phyloP scores from a whole-genome alignment of 2,888 invertebrate genomes.

The Euzetes globulus region DNA sequence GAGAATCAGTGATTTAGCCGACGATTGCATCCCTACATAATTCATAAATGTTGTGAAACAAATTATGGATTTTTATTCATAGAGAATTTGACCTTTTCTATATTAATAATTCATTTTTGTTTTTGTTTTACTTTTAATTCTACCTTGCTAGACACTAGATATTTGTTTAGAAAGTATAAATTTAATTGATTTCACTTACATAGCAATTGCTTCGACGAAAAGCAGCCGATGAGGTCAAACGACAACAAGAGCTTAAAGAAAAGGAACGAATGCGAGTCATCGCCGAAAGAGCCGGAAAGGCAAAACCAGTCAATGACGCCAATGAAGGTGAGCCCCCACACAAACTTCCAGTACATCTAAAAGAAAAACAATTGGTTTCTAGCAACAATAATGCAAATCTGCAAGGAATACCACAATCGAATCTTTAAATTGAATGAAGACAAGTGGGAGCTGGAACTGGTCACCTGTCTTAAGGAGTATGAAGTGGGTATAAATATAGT shows the following conservation, averaged over 20 bases:
- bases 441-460: conserved; percentile 98
- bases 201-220: conserved; percentile 42
- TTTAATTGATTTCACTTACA: no score
- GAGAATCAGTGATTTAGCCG: no score
- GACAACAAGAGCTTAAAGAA: conserved; percentile 43
- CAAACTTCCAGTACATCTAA: not conserved
- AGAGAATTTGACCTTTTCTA: no score
- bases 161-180: no score
- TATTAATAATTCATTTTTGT: no score
- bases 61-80: no score
- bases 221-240: conserved; percentile 43
- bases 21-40: no score
- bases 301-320: conserved; percentile 39
- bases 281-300: conserved; percentile 40
- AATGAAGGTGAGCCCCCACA: conserved; percentile 40
- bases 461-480: conserved; percentile 85
- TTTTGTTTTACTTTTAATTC: no score
- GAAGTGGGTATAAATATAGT: conserved; percentile 73
- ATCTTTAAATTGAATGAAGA: conserved; percentile 87
- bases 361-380: not conserved
- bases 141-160: no score
- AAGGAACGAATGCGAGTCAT: conserved; percentile 42
- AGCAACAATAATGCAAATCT: conserved; percentile 51
- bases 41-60: no score
- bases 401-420: conserved; percentile 88